These are phyloP conservation scores for Rhagoletis zephyria DNA, from an alignment of 1,140 invertebrate genomes.

Conservation along the genomic window DNA sequence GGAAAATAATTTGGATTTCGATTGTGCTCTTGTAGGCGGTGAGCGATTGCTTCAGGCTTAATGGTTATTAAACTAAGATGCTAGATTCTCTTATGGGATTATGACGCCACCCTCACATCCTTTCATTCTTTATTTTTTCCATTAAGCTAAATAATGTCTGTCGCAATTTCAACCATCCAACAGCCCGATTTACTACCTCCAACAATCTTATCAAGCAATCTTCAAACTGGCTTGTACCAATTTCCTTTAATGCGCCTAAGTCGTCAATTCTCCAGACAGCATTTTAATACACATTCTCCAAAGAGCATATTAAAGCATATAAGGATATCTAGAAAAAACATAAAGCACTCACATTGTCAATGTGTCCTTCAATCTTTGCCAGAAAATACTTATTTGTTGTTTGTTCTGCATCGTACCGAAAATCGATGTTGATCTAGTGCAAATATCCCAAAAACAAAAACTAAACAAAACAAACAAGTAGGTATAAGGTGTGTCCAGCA, in stretches of 20 bases:
- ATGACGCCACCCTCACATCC: no score
- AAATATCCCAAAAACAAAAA: conserved; percentile 16
- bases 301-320: conserved; percentile 1
- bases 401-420: not conserved
- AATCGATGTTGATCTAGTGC: not conserved
- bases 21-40: no score
- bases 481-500: conserved; percentile 28
- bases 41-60: no score
- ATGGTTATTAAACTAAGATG: no score
- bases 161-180: no score
- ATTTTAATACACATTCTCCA: conserved; percentile 10
- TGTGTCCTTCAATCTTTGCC: not conserved
- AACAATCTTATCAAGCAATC: no score
- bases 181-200: no score
- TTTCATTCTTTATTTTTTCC: no score
- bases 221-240: not conserved
- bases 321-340: not conserved
- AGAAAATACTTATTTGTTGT: not conserved
- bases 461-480: not conserved
- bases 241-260: not conserved
- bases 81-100: no score
- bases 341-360: not conserved
- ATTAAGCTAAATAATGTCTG: no score
- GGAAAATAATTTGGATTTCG: no score
- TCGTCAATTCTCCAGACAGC: not conserved